Evolutionary conservation across 2,797 vertebrate species (phyloP), one percentile per base, ranked within the genome.

Genomic region (Coreius guichenoti): DNA sequence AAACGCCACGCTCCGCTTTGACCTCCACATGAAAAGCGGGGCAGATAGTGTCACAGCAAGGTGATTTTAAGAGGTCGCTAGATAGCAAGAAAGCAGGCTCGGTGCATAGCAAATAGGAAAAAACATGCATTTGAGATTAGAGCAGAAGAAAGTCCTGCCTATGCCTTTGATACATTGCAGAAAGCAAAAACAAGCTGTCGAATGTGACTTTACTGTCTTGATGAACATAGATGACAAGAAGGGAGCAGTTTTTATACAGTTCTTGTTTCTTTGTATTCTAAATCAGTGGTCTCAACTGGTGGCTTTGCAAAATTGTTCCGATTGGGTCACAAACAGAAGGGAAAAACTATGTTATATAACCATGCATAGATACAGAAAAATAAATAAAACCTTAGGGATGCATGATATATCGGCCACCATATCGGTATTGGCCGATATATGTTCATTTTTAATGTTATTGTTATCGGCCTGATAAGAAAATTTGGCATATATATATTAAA

Each of bases 1-100:
- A 74, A 82, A 54, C 39, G 69, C 36, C 69, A 72, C n/a, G 49
- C 51, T 45, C 17, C 12, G 8, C 69, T 82, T 73, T 82, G 81
- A 82, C 81, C 54, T 74, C 69, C 81, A 61, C 51, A 47, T 82
- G 81, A 74, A 82, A 82, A 74, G 65, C 47, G 2, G 9, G n/a
- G 47, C 47, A 81, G 81, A 82, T 63, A 63, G 33, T 31, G 45
- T 85, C 68, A 51, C 17, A 21, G 43, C 31, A 39, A 61, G 84
- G 39, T 51, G 68, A 73, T 85, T 65, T 85, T 65, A 74, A n/a
- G 68, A 73, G 83, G 43, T 73, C 33, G 4, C 26, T 14, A 43
- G 63, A 84, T 56, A 39, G 23, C 33, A 70, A 39, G 51, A 83
- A 68, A 54, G 73, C 11, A 19, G 82, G 16, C 39, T 51, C 5